These are phyloP conservation scores for Lutraria rhynchaena DNA, from an alignment of 1,140 invertebrate species.

Conservation along the genomic window DNA sequence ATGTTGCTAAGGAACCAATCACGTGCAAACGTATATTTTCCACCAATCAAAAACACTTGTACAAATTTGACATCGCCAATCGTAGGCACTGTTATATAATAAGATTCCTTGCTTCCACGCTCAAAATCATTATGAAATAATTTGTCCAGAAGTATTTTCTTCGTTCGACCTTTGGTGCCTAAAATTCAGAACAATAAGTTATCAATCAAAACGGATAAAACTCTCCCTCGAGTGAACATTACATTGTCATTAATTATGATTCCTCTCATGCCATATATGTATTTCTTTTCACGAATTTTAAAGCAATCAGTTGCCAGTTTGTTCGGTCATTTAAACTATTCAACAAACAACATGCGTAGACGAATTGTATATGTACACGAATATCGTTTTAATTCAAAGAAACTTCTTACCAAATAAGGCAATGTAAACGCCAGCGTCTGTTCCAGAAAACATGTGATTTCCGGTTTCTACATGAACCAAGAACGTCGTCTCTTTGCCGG, in stretches of 20 bases:
- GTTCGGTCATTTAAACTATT: too few relatives aligned
- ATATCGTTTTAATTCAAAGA: too few relatives aligned
- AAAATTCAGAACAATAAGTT: too few relatives aligned
- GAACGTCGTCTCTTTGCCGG: slow-evolving; percentile 31
- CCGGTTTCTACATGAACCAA: slow-evolving; percentile 56
- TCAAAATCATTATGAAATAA: slow-evolving; percentile 55
- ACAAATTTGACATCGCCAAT: slow-evolving; percentile 51
- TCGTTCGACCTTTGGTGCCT: slow-evolving; percentile 55
- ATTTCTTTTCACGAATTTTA: too few relatives aligned
- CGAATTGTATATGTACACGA: too few relatives aligned
- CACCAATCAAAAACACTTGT: slow-evolving; percentile 51
- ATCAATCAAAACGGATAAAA: too few relatives aligned
- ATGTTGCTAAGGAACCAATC: slow-evolving; percentile 55
- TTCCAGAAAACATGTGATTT: slow-evolving; percentile 51
- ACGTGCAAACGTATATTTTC: slow-evolving; percentile 23
- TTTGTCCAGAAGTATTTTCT: slow-evolving; percentile 43
- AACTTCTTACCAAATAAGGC: slow-evolving; percentile 45
- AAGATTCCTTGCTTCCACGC: slow-evolving; percentile 52
- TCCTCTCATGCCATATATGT: too few relatives aligned
- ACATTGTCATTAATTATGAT: too few relatives aligned
- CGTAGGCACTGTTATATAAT: slow-evolving; percentile 41
- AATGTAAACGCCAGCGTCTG: slow-evolving; percentile 54
- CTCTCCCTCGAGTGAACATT: too few relatives aligned
- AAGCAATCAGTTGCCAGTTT: too few relatives aligned
- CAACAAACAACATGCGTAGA: too few relatives aligned